Base-by-base conservation (phyloP, 2,113 vertebrate species). In the Proteles cristata region DNA sequence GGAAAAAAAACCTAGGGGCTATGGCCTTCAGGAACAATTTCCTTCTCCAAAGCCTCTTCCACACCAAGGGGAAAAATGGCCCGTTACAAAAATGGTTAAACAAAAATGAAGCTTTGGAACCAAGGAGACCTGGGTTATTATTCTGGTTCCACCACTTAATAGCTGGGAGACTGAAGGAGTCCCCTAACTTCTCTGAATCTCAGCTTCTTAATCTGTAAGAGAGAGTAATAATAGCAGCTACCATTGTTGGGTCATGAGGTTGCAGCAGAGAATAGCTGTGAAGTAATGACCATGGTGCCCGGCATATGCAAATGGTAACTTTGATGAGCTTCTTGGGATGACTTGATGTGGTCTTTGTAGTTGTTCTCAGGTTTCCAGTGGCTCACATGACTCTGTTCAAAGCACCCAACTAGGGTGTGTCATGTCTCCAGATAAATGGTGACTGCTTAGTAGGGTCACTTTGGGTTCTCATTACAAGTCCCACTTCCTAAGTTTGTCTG, bases 21-120 rank as follows among this genome's bases (percentile, higher is more conserved):
- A 4, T 63, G 31, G 19, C 23, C 91, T 79, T 93, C 21, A 95
- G 77, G 10, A 84, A 58, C 33, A 80, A 93, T 43, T 89, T 90
- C 93, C 53, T 87, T 15, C 17, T 74, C 45, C 71, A 82, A 87
- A 87, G 71, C n/a, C 43, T 73, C 26, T 97, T 88, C 31, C 2
- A 50, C 48, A 63, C 4, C 25, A 45, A 76, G 19, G 11, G 5
- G 33, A 26, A 50, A 35, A 23, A 31, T 28, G 11, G 17, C 10
- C 8, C 28, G n/a, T n/a, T 68, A 45, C 33, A 39, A 61, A 43
- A 81, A n/a, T 83, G 43, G 5, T 48, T 82, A 55, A 88, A 76
- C 76, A 90, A 69, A 79, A 83, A 77, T 87, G 23, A 90, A 58
- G 17, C 48, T 94, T 95, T 93, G 39, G 31, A 93, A 55, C 7